These are phyloP conservation scores for Omphaloscelis lunosa DNA, from an alignment of 2,888 invertebrate species.

Conservation along the genomic window DNA sequence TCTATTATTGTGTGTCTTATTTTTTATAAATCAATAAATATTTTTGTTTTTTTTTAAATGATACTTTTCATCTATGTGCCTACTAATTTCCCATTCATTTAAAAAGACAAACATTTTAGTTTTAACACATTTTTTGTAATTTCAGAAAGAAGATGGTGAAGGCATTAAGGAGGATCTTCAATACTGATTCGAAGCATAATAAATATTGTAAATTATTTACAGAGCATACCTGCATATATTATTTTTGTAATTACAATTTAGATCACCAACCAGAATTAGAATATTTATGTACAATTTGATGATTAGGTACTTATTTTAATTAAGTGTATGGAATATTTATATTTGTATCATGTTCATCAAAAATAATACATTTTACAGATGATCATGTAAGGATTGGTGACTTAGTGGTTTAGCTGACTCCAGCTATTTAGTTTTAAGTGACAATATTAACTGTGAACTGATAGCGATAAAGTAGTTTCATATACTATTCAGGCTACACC, in stretches of 20 bases:
- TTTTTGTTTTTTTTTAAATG: neutral
- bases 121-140: conserved; percentile 27
- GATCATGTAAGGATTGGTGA: neutral
- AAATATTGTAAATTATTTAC: neutral
- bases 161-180: conserved; percentile 13
- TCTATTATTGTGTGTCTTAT: neutral
- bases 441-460: neutral
- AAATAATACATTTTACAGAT: neutral
- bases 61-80: neutral
- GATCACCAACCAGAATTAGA: neutral
- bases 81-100: neutral
- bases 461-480: neutral
- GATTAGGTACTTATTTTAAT: neutral
- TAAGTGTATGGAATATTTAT: neutral
- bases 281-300: neutral
- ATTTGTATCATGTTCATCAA: neutral
- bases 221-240: neutral
- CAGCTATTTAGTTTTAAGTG: neutral
- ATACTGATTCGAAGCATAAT: conserved; percentile 1
- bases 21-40: neutral
- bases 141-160: conserved; percentile 50
- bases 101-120: neutral
- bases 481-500: neutral
- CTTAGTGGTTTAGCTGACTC: neutral
- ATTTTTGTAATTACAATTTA: neutral